A percentile compares a stretch with the other conserved stretches of the same genome.
phyloP scores from a whole-genome alignment of 23 tunicate species.

The Oikopleura vanhoeffeni region DNA sequence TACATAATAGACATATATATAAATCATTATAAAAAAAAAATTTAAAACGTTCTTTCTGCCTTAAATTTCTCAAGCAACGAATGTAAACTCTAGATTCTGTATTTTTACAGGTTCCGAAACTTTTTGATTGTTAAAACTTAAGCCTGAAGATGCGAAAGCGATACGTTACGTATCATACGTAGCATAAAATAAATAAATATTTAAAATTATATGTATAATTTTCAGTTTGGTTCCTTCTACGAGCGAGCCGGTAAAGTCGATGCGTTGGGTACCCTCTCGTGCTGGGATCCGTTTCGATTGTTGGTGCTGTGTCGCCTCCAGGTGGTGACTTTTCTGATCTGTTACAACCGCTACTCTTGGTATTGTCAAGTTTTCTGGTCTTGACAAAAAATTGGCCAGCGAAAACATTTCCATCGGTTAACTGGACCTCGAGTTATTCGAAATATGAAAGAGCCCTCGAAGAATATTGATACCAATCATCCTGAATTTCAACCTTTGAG shows the following conservation, averaged over 20 bases:
- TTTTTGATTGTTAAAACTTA: no score
- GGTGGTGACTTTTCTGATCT: conserved; percentile 99
- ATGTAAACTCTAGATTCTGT: no score
- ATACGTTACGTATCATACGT: no score
- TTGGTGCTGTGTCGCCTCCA: conserved; percentile 99
- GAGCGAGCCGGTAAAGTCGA: conserved; percentile 90
- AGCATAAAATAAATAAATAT: no score
- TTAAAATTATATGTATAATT: no score
- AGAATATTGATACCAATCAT: conserved; percentile 70
- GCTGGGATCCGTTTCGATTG: conserved; percentile 88
- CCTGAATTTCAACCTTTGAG: conserved; percentile 74
- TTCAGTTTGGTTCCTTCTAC: conserved; percentile 84
- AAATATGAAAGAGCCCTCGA: conserved; percentile 75
- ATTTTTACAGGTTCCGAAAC: no score
- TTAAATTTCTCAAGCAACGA: no score
- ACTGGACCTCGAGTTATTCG: conserved; percentile 86
- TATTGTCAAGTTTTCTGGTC: conserved; percentile 93
- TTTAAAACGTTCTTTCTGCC: no score
- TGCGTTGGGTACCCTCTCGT: conserved; percentile 59
- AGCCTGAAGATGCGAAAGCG: no score
- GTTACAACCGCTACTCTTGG: conserved; percentile 97
- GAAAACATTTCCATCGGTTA: conserved; percentile 96
- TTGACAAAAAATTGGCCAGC: conserved; percentile 78
- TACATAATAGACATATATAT: no score
- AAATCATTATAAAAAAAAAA: no score